A percentile compares a stretch with the other conserved stretches of the same genome.
These are phyloP conservation scores for Nemoura dubitans DNA, from an alignment of 2,888 invertebrate species.

Conservation along the genomic window DNA sequence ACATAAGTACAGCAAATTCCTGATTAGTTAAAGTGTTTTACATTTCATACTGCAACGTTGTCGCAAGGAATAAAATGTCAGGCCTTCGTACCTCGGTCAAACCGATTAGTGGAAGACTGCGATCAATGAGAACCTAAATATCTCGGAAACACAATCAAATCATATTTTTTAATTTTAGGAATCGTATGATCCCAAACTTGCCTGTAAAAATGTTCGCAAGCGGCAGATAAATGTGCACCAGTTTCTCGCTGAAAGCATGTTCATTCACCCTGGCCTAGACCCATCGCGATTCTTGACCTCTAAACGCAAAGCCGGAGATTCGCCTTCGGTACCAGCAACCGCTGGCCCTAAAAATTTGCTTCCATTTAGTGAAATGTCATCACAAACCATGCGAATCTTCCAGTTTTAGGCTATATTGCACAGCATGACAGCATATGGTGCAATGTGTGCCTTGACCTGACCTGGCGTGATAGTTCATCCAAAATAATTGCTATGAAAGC, in stretches of 20 bases:
- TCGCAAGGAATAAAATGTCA: neutral
- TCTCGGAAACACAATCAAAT: neutral
- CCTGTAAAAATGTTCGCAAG: neutral
- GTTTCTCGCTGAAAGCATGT: neutral
- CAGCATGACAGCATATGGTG: constrained; percentile 20
- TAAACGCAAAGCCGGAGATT: neutral
- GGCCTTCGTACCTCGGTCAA: neutral
- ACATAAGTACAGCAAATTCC: too few relatives aligned
- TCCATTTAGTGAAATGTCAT: neutral
- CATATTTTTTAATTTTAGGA: neutral
- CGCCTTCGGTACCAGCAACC: neutral
- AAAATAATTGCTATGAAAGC: neutral
- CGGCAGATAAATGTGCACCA: neutral
- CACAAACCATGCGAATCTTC: neutral
- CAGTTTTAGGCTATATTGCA: constrained; percentile 14
- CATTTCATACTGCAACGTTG: constrained; percentile 30
- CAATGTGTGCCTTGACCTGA: neutral
- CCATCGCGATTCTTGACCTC: neutral
- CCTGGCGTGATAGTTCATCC: neutral
- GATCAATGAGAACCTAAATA: neutral
- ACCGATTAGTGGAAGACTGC: neutral
- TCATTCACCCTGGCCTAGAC: neutral
- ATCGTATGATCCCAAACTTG: neutral
- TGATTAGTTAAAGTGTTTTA: constrained; percentile 34
- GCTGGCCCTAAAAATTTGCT: neutral